Conservation (phyloP, 1,140 invertebrate species). For the Papilio glaucus region DNA sequence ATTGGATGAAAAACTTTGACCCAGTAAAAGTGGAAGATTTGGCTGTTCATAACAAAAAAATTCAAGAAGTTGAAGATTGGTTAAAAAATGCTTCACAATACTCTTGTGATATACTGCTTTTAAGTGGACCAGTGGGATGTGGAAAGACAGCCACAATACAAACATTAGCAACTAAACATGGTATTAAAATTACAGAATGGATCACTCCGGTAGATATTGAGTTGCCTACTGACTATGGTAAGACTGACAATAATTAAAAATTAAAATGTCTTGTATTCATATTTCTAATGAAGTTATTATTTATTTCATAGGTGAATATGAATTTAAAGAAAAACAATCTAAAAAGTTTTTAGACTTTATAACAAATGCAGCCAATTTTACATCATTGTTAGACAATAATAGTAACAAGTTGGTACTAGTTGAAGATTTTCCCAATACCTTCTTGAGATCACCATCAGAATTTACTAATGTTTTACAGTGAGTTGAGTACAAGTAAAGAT, state of each 20-base stretch:
- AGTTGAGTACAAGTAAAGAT: conserved; percentile 53
- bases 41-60: conserved; percentile 86
- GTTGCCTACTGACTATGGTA: conserved; percentile 74
- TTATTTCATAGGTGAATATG: conserved; percentile 67
- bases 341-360: conserved; percentile 88
- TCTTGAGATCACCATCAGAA: conserved; percentile 84
- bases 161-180: conserved; percentile 84
- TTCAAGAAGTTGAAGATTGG: conserved; percentile 85
- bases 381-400: conserved; percentile 84
- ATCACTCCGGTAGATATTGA: conserved; percentile 87
- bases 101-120: conserved; percentile 84
- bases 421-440: conserved; percentile 90
- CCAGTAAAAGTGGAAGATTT: conserved; percentile 83
- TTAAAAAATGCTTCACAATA: conserved; percentile 66
- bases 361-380: conserved; percentile 87
- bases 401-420: conserved; percentile 86
- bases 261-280: neutral
- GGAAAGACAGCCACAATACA: conserved; percentile 88
- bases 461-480: conserved; percentile 87
- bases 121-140: conserved; percentile 89
- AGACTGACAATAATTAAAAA: neutral
- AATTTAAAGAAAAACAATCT: conserved; percentile 84
- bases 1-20: conserved; percentile 84
- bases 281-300: conserved; percentile 9
- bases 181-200: conserved; percentile 87